Evolutionary conservation across 2,888 invertebrate genomes (phyloP).

Genomic region (Oscheius sp.): DNA sequence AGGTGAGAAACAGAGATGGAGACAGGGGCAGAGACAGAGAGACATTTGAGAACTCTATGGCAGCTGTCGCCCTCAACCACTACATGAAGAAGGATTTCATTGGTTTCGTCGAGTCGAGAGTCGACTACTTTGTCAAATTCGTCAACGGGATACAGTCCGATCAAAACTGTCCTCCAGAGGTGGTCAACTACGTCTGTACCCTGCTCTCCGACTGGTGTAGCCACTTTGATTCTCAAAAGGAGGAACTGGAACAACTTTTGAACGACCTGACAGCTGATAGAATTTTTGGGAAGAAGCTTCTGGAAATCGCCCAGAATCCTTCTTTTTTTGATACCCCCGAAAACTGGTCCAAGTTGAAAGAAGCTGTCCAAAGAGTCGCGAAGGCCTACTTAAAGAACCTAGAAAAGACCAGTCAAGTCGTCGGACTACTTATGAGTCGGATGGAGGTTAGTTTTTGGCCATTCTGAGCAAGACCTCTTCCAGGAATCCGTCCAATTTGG

Average conservation of each 20-base stretch:
- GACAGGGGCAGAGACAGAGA: no score
- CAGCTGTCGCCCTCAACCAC: no score
- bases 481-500: no score
- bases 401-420: background rate
- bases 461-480: no score
- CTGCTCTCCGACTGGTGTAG: slow-evolving; percentile 1
- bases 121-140: background rate
- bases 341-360: background rate
- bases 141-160: background rate
- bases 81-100: background rate
- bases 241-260: background rate
- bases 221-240: background rate
- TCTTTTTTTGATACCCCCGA: background rate
- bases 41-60: background rate
- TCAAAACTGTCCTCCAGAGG: background rate
- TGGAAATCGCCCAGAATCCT: background rate
- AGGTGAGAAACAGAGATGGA: no score
- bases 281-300: background rate
- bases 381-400: background rate
- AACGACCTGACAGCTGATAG: background rate
- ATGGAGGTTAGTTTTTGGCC: background rate
- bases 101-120: background rate
- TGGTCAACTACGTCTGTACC: background rate
- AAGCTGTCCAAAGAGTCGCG: background rate
- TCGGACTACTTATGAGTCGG: background rate